Conservation (phyloP, 2,113 vertebrate genomes). For the Chaetura pelagica region DNA sequence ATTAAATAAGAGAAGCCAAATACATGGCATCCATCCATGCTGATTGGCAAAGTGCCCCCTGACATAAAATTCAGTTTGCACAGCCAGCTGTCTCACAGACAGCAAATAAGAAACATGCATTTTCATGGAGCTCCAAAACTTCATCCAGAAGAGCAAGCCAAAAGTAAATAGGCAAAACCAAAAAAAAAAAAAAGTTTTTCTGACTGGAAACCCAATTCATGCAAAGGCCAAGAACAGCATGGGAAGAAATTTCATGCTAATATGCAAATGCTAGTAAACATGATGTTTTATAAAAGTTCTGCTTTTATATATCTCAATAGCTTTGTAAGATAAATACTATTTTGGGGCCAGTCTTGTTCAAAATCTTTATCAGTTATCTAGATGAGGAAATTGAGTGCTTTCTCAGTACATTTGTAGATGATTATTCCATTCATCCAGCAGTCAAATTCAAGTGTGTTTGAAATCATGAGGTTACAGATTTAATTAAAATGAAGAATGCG, state of each 20-base stretch:
- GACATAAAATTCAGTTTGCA: background rate
- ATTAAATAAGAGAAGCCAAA: background rate
- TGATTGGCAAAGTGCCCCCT: background rate
- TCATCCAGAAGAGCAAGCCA: background rate
- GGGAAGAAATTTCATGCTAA: constrained; percentile 20
- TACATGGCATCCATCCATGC: fast-evolving
- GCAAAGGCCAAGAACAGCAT: background rate
- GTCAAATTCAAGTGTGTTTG: background rate
- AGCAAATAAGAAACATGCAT: constrained; percentile 18
- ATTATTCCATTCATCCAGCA: background rate
- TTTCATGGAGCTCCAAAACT: constrained; percentile 10
- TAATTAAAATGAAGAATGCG: background rate
- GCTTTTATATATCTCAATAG: background rate
- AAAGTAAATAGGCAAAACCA: constrained; percentile 27
- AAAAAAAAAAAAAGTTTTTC: background rate
- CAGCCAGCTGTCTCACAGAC: background rate
- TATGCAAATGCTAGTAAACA: background rate
- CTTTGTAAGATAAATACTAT: background rate
- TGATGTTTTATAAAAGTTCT: background rate
- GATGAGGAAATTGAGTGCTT: no score
- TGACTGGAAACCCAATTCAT: background rate
- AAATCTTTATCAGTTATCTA: no score
- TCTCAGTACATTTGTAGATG: no score
- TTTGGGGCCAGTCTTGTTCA: background rate
- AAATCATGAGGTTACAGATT: background rate